Evolutionary conservation across 2,888 invertebrate genomes (phyloP), one percentile per base, ranked within the genome.

Genomic region (Ceramica pisi): DNA sequence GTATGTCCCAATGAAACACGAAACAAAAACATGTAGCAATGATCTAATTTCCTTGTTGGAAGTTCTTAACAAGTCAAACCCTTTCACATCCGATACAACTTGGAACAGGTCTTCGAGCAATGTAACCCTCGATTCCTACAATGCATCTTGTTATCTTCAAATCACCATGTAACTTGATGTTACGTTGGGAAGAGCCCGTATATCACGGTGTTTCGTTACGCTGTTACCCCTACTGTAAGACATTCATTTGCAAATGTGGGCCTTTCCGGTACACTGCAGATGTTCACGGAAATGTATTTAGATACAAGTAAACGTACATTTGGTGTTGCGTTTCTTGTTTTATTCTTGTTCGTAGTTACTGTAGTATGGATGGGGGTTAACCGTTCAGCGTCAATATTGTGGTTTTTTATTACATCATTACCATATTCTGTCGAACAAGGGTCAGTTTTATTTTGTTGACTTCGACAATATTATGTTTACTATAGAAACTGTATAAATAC

Each of bases 241-340:
- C 71, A 72, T 78, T 78, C 75, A 83, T 83, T 85, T 83, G 81
- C 81, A 86, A 85, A 69, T 78, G 75, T 64, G 85, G 86, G 85
- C 75, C 81, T 86, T 86, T 88, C 88, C 89, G 88, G 86, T 85
- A 83, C 83, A 83, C 72, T 63, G 80, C 80, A 81, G 79, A 84
- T 83, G 82, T 80, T 71, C 67, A 65, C 60, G 70, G 69, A 83
- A 82, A 80, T 65, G 79, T 56, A 41, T 82, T 80, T 67, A 62
- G 60, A 31, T 48, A 51, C 67, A 70, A 67, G 35, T 59, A 63
- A 44, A 71, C 51, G 26, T 76, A 64, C 51, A 44, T 64, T 67
- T 38, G 53, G 61, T 65, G 56, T 67, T 44, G 46, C 23, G 68
- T 68, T 75, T 57, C 57, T 35, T 55, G n/a, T 31, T 70, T 57